Evolutionary conservation across 2,797 vertebrate species (phyloP), one percentile per base, ranked within the genome.

Genomic region (Crotalus adamanteus): DNA sequence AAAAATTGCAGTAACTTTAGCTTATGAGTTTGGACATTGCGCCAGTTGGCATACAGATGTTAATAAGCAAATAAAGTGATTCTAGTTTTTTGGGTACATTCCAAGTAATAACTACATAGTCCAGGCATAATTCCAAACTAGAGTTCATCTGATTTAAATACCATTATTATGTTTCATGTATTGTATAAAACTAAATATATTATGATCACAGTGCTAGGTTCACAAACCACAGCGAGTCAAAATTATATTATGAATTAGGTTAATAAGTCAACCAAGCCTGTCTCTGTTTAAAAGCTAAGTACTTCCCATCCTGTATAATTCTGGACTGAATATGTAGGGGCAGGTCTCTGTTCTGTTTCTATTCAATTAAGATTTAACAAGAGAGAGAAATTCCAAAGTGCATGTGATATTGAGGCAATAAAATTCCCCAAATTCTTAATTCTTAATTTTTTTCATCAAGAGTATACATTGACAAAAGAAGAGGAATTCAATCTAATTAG

Each of bases 401-500:
- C 56, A 11, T 20, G 28, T 65, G 12, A 26, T 92, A 94, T 85
- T 18, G 3, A 86, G 96, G 28, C 47, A 47, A 5, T 94, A 56
- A 92, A 95, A 25, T 56, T 92, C 20, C 93, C 37, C 92, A 20
- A 22, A 20, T 20, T 55, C 16, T 91, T 69, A 37, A n/a, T 92
- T 51, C 31, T 85, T 95, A 92, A 90, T 94, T 95, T n/a, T 96
- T 93, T 28, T 96, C 96, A 96, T 92, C 95, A 96, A 99, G 99
- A 98, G 55, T 98, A 98, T 95, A 96, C 31, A 94, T 92, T 97
- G 93, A 98, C 98, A 97, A 98, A 98, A 95, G 99, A 99, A 83
- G 99, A 99, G 73, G 98, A 98, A 94, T 88, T 98, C 90, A 98
- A 96, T 95, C 42, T 97, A 92, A 97, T 99, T 96, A 99, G 97